Conservation (phyloP, 2,797 vertebrate genomes). For the Hippopotamyrus pictus region DNA sequence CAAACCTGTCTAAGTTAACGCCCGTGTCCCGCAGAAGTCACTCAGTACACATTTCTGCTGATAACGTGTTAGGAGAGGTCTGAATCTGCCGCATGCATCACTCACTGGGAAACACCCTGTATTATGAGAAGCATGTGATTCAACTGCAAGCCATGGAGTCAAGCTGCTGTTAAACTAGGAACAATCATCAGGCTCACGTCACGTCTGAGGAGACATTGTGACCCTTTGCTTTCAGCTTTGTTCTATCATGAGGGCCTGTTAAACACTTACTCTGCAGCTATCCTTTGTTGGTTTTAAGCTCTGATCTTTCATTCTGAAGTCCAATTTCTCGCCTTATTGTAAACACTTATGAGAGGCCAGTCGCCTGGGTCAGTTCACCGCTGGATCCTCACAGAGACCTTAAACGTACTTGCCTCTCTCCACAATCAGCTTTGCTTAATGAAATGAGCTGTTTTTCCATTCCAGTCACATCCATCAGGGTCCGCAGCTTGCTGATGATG, state of each 20-base stretch:
- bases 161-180: background rate
- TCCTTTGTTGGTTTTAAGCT: background rate
- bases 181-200: background rate
- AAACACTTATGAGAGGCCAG: background rate
- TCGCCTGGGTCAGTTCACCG: background rate
- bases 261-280: background rate
- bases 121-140: background rate
- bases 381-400: background rate
- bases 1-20: background rate
- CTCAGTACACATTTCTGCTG: background rate
- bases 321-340: background rate
- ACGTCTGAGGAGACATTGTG: background rate
- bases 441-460: conserved; percentile 29
- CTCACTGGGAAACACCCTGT: background rate
- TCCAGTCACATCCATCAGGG: conserved; percentile 20
- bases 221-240: background rate
- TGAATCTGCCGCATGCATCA: background rate
- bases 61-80: background rate
- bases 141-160: background rate
- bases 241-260: background rate
- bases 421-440: conserved; percentile 22
- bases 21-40: background rate
- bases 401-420: background rate
- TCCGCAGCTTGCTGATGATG: background rate
- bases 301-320: background rate